Conservation (phyloP, 2,888 invertebrate genomes). For the Eumacrocentrus americanus region DNA sequence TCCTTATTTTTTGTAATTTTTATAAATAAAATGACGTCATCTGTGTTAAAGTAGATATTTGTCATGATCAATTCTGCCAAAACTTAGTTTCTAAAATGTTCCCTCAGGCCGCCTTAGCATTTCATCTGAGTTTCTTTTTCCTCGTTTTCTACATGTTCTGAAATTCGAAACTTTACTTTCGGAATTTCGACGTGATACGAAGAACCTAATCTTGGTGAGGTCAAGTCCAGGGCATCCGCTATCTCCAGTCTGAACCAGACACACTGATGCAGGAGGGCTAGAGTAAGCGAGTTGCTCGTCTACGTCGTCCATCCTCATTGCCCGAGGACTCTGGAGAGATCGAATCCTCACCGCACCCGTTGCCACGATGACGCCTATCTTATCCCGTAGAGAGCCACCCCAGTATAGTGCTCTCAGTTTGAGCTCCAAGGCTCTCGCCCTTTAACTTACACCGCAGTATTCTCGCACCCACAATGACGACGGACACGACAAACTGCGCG, state of each 20-base stretch:
- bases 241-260: neutral
- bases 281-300: neutral
- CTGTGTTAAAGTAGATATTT: too few species aligned
- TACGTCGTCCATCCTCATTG: constrained; percentile 42
- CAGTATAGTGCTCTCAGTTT: too few species aligned
- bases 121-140: too few species aligned
- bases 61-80: too few species aligned
- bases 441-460: constrained; percentile 3
- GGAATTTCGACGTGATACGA: too few species aligned
- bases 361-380: constrained; percentile 34
- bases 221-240: neutral
- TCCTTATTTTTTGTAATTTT: too few species aligned
- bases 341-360: constrained; percentile 18
- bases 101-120: too few species aligned
- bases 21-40: too few species aligned
- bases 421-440: constrained; percentile 12
- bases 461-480: constrained; percentile 25
- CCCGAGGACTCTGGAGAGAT: constrained; percentile 28
- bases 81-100: too few species aligned
- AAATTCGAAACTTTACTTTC: too few species aligned
- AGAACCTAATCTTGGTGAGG: too few species aligned
- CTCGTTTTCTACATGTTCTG: too few species aligned
- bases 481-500: neutral
- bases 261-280: neutral
- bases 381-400: constrained; percentile 33